phyloP scores from a whole-genome alignment of 2,888 invertebrate genomes.

The Epirrita christyi region DNA sequence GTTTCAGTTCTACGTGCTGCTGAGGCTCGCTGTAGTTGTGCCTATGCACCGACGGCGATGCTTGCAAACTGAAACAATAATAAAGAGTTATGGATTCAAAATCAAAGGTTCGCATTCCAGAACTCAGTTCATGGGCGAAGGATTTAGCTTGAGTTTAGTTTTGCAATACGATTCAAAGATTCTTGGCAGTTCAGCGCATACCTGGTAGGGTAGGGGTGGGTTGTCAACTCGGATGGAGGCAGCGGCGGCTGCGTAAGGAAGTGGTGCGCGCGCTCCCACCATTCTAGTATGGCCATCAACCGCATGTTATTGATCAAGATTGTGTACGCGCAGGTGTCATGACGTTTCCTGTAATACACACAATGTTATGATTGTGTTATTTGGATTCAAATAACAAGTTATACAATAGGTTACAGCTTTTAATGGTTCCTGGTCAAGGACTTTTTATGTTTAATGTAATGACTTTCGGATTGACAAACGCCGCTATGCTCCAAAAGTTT shows the following conservation, averaged over 20 bases:
- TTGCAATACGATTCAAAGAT: no score
- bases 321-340: conserved; percentile 90
- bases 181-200: neutral
- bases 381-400: no score
- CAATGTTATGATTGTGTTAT: no score
- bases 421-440: no score
- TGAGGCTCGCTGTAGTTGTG: conserved; percentile 37
- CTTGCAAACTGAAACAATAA: conserved; percentile 10
- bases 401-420: no score
- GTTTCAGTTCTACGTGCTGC: conserved; percentile 91
- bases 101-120: no score
- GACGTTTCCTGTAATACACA: conserved; percentile 79
- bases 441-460: no score
- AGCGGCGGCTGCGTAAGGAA: conserved; percentile 88
- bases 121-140: no score
- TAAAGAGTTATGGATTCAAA: no score
- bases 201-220: conserved; percentile 1
- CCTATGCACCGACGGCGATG: conserved; percentile 33
- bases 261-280: conserved; percentile 94
- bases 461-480: no score
- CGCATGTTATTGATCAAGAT: conserved; percentile 97
- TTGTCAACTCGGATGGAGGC: conserved; percentile 59
- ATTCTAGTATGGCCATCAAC: conserved; percentile 96
- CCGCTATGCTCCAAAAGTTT: no score
- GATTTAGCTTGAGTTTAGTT: no score